These are phyloP conservation scores for Megaustenia siamemsis DNA, from an alignment of 2,888 invertebrate genomes.

Conservation along the genomic window DNA sequence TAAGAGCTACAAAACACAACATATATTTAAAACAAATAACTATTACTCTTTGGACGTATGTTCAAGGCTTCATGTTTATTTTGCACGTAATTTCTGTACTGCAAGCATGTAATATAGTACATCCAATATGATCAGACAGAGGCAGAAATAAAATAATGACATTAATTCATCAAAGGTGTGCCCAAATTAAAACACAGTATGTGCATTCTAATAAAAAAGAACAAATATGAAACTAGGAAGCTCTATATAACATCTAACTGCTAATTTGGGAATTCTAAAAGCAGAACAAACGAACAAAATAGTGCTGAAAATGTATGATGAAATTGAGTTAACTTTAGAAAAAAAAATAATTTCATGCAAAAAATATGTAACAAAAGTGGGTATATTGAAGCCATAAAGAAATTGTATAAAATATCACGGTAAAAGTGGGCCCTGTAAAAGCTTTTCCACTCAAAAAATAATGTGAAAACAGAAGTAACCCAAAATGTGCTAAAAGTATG, in stretches of 20 bases:
- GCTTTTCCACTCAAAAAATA: too few relatives aligned
- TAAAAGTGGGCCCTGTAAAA: too few relatives aligned
- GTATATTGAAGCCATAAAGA: too few relatives aligned
- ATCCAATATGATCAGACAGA: not conserved
- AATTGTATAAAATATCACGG: too few relatives aligned
- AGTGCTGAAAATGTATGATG: too few relatives aligned
- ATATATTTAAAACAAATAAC: not conserved
- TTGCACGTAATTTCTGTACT: not conserved
- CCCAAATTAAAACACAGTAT: not conserved
- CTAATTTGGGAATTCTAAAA: not conserved
- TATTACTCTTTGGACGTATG: not conserved
- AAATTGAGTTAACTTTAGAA: too few relatives aligned
- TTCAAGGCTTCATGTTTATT: constrained; percentile 28
- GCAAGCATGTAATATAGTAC: constrained; percentile 13
- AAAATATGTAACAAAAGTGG: too few relatives aligned
- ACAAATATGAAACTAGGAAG: not conserved
- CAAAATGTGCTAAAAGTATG: too few relatives aligned
- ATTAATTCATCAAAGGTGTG: not conserved
- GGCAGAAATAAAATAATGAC: not conserved
- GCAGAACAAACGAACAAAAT: not conserved
- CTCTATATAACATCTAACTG: not conserved
- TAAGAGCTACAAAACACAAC: not conserved
- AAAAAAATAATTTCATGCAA: too few relatives aligned
- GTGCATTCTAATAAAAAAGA: not conserved
- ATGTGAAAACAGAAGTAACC: too few relatives aligned